Base-by-base conservation (phyloP, 2,113 vertebrate genomes). In the Engraulis encrasicolus region DNA sequence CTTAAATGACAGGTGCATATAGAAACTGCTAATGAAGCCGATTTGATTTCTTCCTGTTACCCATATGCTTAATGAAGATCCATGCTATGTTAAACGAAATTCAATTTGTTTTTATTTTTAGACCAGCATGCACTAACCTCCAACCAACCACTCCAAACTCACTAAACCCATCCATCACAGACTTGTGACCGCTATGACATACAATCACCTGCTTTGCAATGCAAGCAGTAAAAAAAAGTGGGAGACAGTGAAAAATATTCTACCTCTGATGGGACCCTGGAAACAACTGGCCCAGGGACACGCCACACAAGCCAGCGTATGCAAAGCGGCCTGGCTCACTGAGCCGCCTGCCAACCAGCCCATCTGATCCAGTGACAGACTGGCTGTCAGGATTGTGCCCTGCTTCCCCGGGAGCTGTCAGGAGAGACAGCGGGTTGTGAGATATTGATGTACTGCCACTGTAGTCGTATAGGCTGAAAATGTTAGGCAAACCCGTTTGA, bases 251-350 rank as follows among this genome's bases (percentile, higher is more conserved):
- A 45, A 17, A 74, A 34, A 74, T 31, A 31, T 1, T 74, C 18
- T 34, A 95, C 95, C 96, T 97, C 88, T 98, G 97, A 78, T 96
- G 96, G 0, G 91, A 34, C 66, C 95, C 96, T 31, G 93, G 90
- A 87, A 97, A 99, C 5, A 99, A 86, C 80, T 94, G 89, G 0
- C 96, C 95, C 49, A 99, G 88, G 14, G 97, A 96, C 36, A 96
- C 88, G 0, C 90, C 93, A n/a, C 97, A 98, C 18, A 99, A 93
- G 0, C 96, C 98, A 0, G 95, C 96, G 0, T 93, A 98, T 0
- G 98, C 95, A 31, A 99, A 99, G 0, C 96, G 95, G 19, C 91
- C 96, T 0, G 96, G 89, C 36, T 99, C 97, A 0, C 87, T 88
- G 88, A 99, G 90, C 88, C 40, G 93, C 52, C 81, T 90, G 86